A percentile compares a stretch with the other conserved stretches of the same genome.
These are phyloP conservation scores for Halocynthia roretzi DNA, from an alignment of 23 tunicate species.

Conservation along the genomic window DNA sequence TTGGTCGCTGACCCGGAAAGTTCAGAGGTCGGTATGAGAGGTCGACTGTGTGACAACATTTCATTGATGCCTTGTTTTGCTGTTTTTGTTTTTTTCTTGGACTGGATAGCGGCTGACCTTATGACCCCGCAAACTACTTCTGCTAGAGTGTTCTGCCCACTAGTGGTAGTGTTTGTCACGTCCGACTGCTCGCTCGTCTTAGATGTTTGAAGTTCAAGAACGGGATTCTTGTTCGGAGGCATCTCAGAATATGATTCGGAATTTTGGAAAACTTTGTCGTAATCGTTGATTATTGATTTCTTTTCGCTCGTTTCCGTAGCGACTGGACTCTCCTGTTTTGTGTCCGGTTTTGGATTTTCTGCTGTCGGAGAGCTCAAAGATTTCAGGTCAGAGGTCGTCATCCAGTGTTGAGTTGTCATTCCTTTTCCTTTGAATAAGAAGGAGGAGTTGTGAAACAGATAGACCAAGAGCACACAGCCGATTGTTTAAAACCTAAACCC, in stretches of 20 bases:
- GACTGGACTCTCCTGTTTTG: background rate
- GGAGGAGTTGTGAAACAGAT: background rate
- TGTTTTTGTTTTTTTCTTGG: slow-evolving; percentile 28
- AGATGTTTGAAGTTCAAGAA: background rate
- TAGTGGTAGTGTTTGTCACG: background rate
- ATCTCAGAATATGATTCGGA: background rate
- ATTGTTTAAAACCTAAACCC: too few species aligned
- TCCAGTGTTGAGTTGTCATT: slow-evolving; percentile 52
- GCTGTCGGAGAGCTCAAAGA: too few species aligned
- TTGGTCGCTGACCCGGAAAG: slow-evolving; percentile 14
- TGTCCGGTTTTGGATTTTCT: too few species aligned
- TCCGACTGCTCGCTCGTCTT: background rate
- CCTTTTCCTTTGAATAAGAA: slow-evolving; percentile 8
- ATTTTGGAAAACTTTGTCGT: too few species aligned
- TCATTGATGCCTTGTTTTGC: slow-evolving; percentile 18
- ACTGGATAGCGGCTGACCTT: slow-evolving; percentile 72
- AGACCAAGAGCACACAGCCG: too few species aligned
- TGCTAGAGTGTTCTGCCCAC: slow-evolving; percentile 37
- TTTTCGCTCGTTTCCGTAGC: background rate
- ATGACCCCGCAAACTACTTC: slow-evolving; percentile 73
- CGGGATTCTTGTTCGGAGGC: slow-evolving; percentile 17
- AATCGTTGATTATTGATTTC: too few species aligned
- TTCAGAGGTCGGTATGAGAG: slow-evolving; percentile 38
- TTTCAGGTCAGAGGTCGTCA: slow-evolving; percentile 29
- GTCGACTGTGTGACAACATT: slow-evolving; percentile 46